A percentile compares a stretch with the other conserved stretches of the same genome.
Conservation (phyloP, 2,888 invertebrate species). For the Drosophila helvetica region DNA sequence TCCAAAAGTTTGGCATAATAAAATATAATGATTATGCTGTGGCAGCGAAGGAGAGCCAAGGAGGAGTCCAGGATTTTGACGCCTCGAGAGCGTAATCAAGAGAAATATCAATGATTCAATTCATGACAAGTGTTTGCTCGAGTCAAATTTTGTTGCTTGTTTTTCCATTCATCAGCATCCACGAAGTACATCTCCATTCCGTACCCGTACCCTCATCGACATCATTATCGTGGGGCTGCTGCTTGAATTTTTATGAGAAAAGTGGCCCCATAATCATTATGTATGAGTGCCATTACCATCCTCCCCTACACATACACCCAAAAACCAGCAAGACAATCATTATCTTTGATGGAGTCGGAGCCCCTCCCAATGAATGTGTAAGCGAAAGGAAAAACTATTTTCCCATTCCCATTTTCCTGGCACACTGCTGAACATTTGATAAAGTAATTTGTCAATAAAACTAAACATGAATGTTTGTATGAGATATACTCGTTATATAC, state of each 20-base stretch:
- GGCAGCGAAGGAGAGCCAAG: slow-evolving; percentile 12
- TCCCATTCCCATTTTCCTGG: slow-evolving; percentile 25
- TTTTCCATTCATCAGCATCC: slow-evolving; percentile 63
- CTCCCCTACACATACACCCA: slow-evolving; percentile 10
- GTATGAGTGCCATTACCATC: slow-evolving; percentile 67
- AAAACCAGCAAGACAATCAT: slow-evolving; percentile 50
- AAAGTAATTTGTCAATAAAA: slow-evolving; percentile 63
- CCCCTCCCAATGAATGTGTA: slow-evolving; percentile 9
- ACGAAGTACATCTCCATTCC: slow-evolving; percentile 34
- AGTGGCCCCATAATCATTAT: slow-evolving; percentile 74
- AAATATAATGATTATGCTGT: slow-evolving; percentile 72
- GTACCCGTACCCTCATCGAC: slow-evolving; percentile 16
- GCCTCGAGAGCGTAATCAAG: slow-evolving; percentile 41
- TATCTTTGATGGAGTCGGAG: slow-evolving; percentile 51
- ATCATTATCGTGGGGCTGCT: slow-evolving; percentile 52
- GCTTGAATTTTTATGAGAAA: slow-evolving; percentile 75
- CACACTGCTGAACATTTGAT: slow-evolving; percentile 45
- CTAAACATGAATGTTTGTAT: slow-evolving; percentile 20
- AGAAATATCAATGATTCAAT: slow-evolving; percentile 69
- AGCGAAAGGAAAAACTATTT: slow-evolving; percentile 43
- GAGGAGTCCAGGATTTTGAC: not conserved
- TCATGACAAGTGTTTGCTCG: slow-evolving; percentile 55
- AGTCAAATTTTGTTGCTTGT: slow-evolving; percentile 72
- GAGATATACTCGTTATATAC: slow-evolving; percentile 1
- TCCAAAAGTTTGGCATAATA: slow-evolving; percentile 56